phyloP scores from a whole-genome alignment of 2,888 invertebrate genomes.

The Drosophila parthenogenetica region DNA sequence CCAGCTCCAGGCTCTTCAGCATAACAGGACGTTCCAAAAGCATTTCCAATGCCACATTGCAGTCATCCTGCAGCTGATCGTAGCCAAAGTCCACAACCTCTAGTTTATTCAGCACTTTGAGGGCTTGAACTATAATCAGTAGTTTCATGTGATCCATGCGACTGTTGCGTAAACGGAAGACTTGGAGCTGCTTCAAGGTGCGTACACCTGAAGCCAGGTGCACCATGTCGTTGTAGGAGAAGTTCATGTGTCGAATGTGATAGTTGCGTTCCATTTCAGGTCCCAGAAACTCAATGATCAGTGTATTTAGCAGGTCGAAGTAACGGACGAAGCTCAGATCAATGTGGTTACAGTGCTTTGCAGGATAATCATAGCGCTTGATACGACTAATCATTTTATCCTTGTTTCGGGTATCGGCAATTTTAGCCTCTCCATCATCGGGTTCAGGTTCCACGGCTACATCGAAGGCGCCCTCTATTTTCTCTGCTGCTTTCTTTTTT shows the following conservation, averaged over 20 bases:
- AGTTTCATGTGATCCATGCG: conserved; percentile 76
- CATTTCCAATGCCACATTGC: conserved; percentile 59
- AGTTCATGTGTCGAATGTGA: conserved; percentile 73
- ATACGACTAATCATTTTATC: conserved; percentile 36
- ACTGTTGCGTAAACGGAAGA: conserved; percentile 79
- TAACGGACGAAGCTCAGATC: conserved; percentile 74
- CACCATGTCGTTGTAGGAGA: conserved; percentile 77
- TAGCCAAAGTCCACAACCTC: conserved; percentile 78
- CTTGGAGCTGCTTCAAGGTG: conserved; percentile 55
- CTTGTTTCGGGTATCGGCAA: conserved; percentile 67
- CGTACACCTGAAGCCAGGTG: conserved; percentile 69
- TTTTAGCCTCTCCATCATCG: conserved; percentile 54
- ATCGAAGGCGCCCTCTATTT: conserved; percentile 48
- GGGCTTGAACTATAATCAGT: conserved; percentile 51
- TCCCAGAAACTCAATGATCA: conserved; percentile 78
- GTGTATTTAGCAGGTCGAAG: conserved; percentile 62
- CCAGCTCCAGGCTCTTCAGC: conserved; percentile 69
- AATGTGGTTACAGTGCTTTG: conserved; percentile 80
- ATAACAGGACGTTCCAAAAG: conserved; percentile 58
- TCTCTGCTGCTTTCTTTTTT: conserved; percentile 18
- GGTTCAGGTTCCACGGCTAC: conserved; percentile 64
- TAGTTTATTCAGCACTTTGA: conserved; percentile 55
- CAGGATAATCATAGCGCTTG: conserved; percentile 65
- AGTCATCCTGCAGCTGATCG: conserved; percentile 75
- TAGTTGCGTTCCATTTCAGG: conserved; percentile 68